phyloP scores from a whole-genome alignment of 2,113 vertebrate species.

The Eidolon helvum region DNA sequence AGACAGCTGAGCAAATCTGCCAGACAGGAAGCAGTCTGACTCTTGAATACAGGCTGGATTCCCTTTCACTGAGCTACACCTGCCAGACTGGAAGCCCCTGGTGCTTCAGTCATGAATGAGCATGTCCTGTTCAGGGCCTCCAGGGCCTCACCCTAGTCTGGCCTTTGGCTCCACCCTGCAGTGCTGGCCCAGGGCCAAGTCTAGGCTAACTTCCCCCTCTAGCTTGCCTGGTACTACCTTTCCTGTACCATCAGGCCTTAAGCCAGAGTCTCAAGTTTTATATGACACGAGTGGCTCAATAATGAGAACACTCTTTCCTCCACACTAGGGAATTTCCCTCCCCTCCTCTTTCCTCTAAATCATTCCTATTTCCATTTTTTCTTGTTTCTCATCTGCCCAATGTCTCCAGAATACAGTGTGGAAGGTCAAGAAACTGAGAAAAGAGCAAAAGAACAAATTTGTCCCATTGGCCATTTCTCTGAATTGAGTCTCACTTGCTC shows the following conservation, averaged over 20 bases:
- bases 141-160: neutral
- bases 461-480: neutral
- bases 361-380: neutral
- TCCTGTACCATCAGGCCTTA: slow-evolving; percentile 17
- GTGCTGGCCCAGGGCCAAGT: slow-evolving; percentile 28
- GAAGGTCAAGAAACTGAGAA: neutral
- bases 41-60: slow-evolving; percentile 50
- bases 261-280: slow-evolving; percentile 48
- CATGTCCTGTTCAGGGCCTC: slow-evolving; percentile 34
- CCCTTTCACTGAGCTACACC: slow-evolving; percentile 59
- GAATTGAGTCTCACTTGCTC: neutral
- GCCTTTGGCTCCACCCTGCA: slow-evolving; percentile 49
- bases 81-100: slow-evolving; percentile 59
- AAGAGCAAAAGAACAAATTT: neutral
- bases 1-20: slow-evolving; percentile 3
- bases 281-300: neutral
- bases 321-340: neutral
- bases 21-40: slow-evolving; percentile 53
- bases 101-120: slow-evolving; percentile 37
- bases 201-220: slow-evolving; percentile 52
- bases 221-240: slow-evolving; percentile 37
- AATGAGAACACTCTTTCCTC: neutral
- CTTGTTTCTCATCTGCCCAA: neutral
- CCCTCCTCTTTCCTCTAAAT: neutral
- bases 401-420: neutral